phyloP scores from a whole-genome alignment of 2,113 vertebrate genomes.

The Hippocampus comes region DNA sequence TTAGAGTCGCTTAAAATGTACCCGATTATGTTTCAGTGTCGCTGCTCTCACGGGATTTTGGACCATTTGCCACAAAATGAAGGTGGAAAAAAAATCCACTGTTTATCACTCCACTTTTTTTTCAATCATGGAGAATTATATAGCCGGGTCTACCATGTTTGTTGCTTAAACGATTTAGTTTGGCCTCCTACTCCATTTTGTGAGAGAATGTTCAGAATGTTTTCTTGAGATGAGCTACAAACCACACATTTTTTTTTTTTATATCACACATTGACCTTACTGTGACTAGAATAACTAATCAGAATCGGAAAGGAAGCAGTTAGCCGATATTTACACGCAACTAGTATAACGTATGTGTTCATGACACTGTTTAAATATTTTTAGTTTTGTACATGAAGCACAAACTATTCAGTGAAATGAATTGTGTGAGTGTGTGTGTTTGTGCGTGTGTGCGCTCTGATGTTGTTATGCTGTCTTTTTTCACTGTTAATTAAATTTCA shows the following conservation, averaged over 20 bases:
- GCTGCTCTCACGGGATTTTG: not conserved
- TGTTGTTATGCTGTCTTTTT: conserved; percentile 21
- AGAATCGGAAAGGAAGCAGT: not conserved
- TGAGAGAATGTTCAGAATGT: not conserved
- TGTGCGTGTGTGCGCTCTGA: not conserved
- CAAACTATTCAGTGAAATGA: conserved; percentile 25
- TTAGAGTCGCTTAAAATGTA: conserved; percentile 24
- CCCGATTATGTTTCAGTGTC: not conserved
- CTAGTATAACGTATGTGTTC: conserved; percentile 24
- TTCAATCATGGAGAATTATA: not conserved
- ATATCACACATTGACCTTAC: not conserved
- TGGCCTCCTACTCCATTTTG: not conserved
- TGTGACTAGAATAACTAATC: not conserved
- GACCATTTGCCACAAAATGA: not conserved
- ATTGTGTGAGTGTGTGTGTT: conserved; percentile 16
- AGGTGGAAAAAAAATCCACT: not conserved
- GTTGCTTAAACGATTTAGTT: not conserved
- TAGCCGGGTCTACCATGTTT: not conserved
- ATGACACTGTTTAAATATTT: conserved; percentile 10
- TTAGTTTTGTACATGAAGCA: conserved; percentile 41
- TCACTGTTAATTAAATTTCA: not conserved
- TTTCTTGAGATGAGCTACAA: not conserved
- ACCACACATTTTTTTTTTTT: not conserved
- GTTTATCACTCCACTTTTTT: not conserved
- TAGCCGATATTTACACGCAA: conserved; percentile 10